Conservation (phyloP, 2,113 vertebrate species). For the Cebidichthys violaceus region DNA sequence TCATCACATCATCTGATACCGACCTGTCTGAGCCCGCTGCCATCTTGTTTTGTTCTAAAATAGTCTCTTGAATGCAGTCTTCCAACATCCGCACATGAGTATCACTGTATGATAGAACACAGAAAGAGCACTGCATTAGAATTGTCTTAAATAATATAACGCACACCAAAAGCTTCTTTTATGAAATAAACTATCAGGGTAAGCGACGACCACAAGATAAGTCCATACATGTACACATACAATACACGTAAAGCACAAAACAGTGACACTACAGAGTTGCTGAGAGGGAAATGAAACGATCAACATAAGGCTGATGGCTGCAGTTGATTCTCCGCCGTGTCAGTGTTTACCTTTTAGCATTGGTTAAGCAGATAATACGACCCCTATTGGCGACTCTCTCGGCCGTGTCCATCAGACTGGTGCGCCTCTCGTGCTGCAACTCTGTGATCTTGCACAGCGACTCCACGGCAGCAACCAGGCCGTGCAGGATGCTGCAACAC, state of each 20-base stretch:
- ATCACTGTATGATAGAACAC: slow-evolving; percentile 83
- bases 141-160: not conserved
- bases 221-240: not conserved
- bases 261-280: too few species aligned
- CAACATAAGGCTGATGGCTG: not conserved
- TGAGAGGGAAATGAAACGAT: not conserved
- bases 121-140: not conserved
- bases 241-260: not conserved
- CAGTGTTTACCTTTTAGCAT: slow-evolving; percentile 91
- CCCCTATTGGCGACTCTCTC: slow-evolving; percentile 95
- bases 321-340: not conserved
- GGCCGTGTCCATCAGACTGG: slow-evolving; percentile 91
- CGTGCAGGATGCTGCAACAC: slow-evolving; percentile 97
- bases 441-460: slow-evolving; percentile 96
- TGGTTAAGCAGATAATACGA: slow-evolving; percentile 96
- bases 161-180: not conserved
- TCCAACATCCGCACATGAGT: slow-evolving; percentile 99
- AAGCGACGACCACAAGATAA: not conserved
- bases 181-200: not conserved
- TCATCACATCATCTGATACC: slow-evolving; percentile 65
- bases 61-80: slow-evolving; percentile 96
- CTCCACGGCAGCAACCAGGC: slow-evolving; percentile 94
- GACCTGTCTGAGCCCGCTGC: slow-evolving; percentile 97
- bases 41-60: slow-evolving; percentile 96
- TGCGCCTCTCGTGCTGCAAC: slow-evolving; percentile 93